Evolutionary conservation across 1,140 invertebrate species (phyloP).

Genomic region (Arctopsyche grandis): DNA sequence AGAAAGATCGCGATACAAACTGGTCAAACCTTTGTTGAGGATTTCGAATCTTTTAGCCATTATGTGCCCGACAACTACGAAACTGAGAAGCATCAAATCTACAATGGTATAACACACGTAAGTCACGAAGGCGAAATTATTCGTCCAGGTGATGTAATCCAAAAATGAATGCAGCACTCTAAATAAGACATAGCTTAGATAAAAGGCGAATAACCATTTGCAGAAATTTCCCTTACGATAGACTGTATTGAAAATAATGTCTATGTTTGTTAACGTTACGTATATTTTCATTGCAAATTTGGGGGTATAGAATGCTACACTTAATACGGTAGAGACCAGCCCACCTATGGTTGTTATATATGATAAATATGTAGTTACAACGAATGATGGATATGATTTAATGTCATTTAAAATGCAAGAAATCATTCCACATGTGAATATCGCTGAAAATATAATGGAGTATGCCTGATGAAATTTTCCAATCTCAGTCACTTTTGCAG

Average conservation of each 20-base stretch:
- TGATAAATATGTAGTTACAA: not conserved
- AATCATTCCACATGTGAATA: not conserved
- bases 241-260: not conserved
- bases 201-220: too few relatives aligned
- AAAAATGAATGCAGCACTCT: not conserved
- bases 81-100: not conserved
- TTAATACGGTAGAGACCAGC: not conserved
- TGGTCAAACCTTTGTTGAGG: not conserved
- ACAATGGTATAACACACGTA: not conserved
- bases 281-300: not conserved
- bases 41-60: not conserved
- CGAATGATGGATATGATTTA: not conserved
- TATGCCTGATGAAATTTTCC: not conserved
- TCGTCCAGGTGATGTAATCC: not conserved
- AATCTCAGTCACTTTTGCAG: not conserved
- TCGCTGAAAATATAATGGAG: not conserved
- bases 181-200: not conserved
- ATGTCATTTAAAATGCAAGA: not conserved
- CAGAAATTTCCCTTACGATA: not conserved
- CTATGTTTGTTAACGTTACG: not conserved
- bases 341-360: not conserved
- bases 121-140: not conserved
- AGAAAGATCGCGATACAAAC: not conserved
- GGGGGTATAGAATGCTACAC: not conserved
- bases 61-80: not conserved